Conservation (phyloP, 2,113 vertebrate species). For the Tapirus terrestris region DNA sequence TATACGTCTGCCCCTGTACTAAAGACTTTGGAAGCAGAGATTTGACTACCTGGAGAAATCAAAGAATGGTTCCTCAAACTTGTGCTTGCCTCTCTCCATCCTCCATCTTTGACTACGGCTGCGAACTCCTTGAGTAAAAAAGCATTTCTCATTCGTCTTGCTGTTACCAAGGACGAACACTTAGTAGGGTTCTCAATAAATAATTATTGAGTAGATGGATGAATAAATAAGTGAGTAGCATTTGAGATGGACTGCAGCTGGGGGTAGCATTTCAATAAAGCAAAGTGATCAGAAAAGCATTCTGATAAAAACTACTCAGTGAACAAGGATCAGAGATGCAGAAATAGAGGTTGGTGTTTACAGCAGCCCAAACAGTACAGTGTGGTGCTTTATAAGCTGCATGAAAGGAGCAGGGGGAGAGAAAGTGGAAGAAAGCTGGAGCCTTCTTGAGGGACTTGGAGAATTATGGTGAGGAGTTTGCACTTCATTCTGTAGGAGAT, state of each 20-base stretch:
- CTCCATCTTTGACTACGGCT: not conserved
- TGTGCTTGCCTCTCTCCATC: not conserved
- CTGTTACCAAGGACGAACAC: not conserved
- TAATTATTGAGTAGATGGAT: not conserved
- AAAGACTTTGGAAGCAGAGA: not conserved
- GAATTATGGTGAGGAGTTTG: not conserved
- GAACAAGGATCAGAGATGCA: not conserved
- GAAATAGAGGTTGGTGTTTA: not conserved
- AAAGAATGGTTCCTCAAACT: not conserved
- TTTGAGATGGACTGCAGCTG: not conserved
- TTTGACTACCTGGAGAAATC: not conserved
- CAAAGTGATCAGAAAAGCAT: not conserved
- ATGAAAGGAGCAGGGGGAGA: not conserved
- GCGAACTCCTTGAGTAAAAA: not conserved
- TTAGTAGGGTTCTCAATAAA: not conserved
- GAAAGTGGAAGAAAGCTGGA: not conserved
- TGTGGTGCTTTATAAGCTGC: not conserved
- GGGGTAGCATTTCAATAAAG: not conserved
- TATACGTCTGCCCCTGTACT: not conserved
- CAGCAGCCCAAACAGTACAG: rapidly evolving
- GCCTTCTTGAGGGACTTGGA: not conserved
- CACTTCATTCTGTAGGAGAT: not conserved
- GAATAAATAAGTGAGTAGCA: not conserved
- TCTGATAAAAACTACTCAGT: not conserved
- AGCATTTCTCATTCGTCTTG: slow-evolving; percentile 26